A percentile compares a stretch with the other conserved stretches of the same genome.
Conservation (phyloP, 1,140 invertebrate species). For the Dinoponera quadriceps region DNA sequence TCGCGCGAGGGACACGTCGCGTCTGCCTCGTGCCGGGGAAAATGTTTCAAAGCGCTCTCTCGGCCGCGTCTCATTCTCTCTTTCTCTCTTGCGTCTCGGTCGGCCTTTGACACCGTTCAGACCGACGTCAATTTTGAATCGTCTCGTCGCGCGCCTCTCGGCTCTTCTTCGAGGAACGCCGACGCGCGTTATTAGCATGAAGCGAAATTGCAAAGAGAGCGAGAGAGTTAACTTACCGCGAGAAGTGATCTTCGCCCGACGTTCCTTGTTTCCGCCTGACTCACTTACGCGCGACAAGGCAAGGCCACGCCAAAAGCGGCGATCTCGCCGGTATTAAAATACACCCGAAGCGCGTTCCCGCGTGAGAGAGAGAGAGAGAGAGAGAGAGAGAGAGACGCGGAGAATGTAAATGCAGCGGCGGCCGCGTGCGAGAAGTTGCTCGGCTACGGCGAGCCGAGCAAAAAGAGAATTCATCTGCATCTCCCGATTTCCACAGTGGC, state of each 20-base stretch:
- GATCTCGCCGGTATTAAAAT: conserved; percentile 70
- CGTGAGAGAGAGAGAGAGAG: too few relatives aligned
- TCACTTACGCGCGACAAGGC: conserved; percentile 66
- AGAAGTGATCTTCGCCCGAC: conserved; percentile 64
- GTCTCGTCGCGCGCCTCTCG: background rate
- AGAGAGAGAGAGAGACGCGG: too few relatives aligned
- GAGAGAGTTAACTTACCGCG: conserved; percentile 48
- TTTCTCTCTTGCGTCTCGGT: background rate
- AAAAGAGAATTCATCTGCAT: conserved; percentile 35
- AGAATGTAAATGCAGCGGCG: conserved; percentile 26
- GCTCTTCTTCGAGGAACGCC: conserved; percentile 26
- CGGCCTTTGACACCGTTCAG: too few relatives aligned
- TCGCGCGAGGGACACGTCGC: too few relatives aligned
- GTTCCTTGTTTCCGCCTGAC: conserved; percentile 71
- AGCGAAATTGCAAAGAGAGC: conserved; percentile 48
- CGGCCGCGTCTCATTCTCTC: background rate
- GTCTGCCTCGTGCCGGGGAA: too few relatives aligned
- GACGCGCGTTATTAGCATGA: background rate
- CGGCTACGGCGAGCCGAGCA: background rate
- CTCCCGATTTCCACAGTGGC: background rate
- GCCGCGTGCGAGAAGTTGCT: conserved; percentile 39
- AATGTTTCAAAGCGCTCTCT: too few relatives aligned
- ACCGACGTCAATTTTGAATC: background rate
- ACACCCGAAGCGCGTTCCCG: conserved; percentile 55
- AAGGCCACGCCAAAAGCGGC: conserved; percentile 72